Conservation (phyloP, 1,140 invertebrate species). For the Zaprionus inermis region DNA sequence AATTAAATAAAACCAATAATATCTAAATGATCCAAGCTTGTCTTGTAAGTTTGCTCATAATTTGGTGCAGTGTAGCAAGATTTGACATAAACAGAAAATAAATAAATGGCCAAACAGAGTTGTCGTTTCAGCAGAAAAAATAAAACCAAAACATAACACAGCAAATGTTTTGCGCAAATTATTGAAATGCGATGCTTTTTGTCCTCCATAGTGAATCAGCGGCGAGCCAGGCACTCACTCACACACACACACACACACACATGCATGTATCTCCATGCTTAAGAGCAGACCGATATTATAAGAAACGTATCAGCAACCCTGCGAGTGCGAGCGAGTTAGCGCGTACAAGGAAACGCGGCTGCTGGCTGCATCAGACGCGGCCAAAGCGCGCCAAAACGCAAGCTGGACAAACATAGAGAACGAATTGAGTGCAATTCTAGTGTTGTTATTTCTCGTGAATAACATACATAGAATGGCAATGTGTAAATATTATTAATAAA, state of each 20-base stretch:
- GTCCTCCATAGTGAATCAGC: constrained; percentile 24
- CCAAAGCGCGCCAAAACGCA: constrained; percentile 56
- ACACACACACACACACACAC: constrained; percentile 9
- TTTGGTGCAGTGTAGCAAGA: too few species aligned
- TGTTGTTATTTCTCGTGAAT: constrained; percentile 19
- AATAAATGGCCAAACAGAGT: neutral
- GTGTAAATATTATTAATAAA: constrained; percentile 35
- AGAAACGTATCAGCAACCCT: neutral
- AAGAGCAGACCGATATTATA: neutral
- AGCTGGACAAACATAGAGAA: neutral
- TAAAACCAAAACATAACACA: neutral
- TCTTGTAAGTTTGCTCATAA: too few species aligned
- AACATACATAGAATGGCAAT: neutral
- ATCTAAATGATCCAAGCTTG: too few species aligned
- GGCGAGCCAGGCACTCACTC: constrained; percentile 1
- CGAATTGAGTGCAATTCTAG: constrained; percentile 6
- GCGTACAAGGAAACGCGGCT: neutral
- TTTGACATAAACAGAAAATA: too few species aligned
- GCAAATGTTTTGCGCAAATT: constrained; percentile 10
- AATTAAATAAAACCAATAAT: too few species aligned
- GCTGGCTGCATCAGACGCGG: constrained; percentile 36
- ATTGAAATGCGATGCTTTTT: constrained; percentile 27
- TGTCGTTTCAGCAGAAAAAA: neutral
- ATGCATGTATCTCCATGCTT: neutral
- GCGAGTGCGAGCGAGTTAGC: constrained; percentile 25